Conservation (phyloP, 2,113 vertebrate genomes). For the Ascaphus truei region DNA sequence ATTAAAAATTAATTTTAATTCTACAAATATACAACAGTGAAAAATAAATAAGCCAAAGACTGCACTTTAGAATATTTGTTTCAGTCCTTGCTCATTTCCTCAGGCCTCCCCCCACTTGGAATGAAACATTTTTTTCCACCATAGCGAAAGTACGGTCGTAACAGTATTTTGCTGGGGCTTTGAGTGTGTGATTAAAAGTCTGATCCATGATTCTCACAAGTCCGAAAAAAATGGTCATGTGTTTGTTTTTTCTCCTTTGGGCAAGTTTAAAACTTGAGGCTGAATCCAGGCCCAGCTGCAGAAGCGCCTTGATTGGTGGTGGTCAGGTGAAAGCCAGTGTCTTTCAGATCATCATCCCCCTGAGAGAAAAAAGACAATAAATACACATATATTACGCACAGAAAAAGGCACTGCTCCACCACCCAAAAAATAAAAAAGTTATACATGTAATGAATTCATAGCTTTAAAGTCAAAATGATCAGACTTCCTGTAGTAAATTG, state of each 20-base stretch:
- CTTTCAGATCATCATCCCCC: conserved; percentile 92
- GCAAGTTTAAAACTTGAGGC: conserved; percentile 84
- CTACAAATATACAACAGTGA: conserved; percentile 68
- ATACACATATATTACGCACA: too few species aligned
- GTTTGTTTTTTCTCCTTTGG: not conserved
- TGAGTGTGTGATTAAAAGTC: not conserved
- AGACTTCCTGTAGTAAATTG: not conserved
- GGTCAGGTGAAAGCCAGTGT: conserved; percentile 92
- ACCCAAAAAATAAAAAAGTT: too few species aligned
- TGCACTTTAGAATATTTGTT: not conserved
- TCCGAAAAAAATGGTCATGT: not conserved
- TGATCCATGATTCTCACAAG: not conserved
- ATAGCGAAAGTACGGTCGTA: not conserved
- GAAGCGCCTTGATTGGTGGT: conserved; percentile 93
- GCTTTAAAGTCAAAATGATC: too few species aligned
- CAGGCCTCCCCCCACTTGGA: not conserved
- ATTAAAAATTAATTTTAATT: conserved; percentile 61
- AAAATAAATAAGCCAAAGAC: conserved; percentile 39
- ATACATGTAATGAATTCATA: too few species aligned
- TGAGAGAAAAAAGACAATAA: conserved; percentile 39
- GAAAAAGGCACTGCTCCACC: too few species aligned
- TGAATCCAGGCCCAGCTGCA: conserved; percentile 91
- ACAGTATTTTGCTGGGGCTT: not conserved
- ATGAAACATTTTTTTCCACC: not conserved
- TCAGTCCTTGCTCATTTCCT: conserved; percentile 8